Base-by-base conservation (phyloP, 2,888 invertebrate genomes). In the Eupithecia pulchellata region DNA sequence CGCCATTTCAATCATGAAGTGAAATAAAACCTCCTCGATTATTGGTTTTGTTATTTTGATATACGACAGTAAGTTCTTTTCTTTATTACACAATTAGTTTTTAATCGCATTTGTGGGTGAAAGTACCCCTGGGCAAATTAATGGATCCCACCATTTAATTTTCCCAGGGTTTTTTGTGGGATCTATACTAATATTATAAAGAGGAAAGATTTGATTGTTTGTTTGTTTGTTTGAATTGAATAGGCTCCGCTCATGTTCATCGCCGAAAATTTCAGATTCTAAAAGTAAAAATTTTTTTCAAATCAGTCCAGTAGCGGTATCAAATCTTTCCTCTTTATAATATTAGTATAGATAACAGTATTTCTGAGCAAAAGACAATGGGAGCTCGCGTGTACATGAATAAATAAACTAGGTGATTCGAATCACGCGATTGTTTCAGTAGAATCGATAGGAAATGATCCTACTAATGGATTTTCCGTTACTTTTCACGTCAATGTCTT, bases 351-450 rank as follows among this genome's bases (percentile, higher is more conserved):
- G n/a, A 55, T 20, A 29, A 20, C 17, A 29, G 29, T 8, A 29
- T 27, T 57, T 2, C 27, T 57, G 60, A 47, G 66, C 47, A 42
- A 32, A 32, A 60, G 66, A 34, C 69, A 60, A 55, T 65, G 27
- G 32, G 20, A 55, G 62, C 11, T 65, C 52, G 63, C 66, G 63
- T 68, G 68, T 64, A 36, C 29, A 65, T 70, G 67, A 73, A 73
- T 73, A 73, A 73, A 68, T 73, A 55, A 73, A 67, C 65, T 42
- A 32, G 52, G 55, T 67, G 69, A 65, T 39, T 69, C 32, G 17
- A 47, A 64, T 64, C 72, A 73, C 69, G 72, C 72, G 72, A 72
- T 72, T 20, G 17, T 69, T 34, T n/a, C n/a, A 64, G 64, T 57
- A 32, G 32, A 67, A 73, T 68, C 68, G 62, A 68, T 68, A 25